Evolutionary conservation across 2,888 invertebrate species (phyloP).

Genomic region (Mayetiola destructor): DNA sequence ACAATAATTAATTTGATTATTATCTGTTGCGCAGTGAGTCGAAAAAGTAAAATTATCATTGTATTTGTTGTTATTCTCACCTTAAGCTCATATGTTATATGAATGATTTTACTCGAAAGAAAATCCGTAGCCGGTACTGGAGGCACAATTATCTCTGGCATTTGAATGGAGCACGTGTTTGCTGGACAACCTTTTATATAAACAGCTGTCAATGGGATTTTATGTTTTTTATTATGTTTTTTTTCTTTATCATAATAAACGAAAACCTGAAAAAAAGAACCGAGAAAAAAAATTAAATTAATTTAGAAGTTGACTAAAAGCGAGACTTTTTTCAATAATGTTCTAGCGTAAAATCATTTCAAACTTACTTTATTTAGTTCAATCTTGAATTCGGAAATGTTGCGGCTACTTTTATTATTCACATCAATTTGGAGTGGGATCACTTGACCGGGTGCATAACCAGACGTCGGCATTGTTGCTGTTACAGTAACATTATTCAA

Average conservation of each 20-base stretch:
- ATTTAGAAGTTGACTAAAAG: too few relatives aligned
- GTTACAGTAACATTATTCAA: neutral
- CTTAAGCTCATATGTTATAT: neutral
- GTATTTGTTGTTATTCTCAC: too few relatives aligned
- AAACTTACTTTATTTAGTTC: neutral
- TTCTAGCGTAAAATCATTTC: neutral
- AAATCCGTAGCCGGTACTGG: neutral
- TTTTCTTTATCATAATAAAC: neutral
- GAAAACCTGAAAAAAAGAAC: neutral
- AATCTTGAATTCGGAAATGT: slow-evolving; percentile 1
- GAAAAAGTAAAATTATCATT: too few relatives aligned
- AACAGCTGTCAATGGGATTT: neutral
- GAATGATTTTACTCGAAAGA: neutral
- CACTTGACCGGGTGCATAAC: neutral
- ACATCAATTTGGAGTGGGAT: slow-evolving; percentile 4
- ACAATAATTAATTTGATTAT: too few relatives aligned
- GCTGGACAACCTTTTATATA: neutral
- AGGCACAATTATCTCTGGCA: neutral
- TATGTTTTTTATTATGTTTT: neutral
- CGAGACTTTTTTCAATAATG: neutral
- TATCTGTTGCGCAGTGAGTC: too few relatives aligned
- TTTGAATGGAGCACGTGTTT: neutral
- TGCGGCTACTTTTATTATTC: neutral
- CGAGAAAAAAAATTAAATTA: neutral
- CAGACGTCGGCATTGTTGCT: neutral